phyloP scores from a whole-genome alignment of 1,140 invertebrate genomes.

The Cryptotermes secundus region DNA sequence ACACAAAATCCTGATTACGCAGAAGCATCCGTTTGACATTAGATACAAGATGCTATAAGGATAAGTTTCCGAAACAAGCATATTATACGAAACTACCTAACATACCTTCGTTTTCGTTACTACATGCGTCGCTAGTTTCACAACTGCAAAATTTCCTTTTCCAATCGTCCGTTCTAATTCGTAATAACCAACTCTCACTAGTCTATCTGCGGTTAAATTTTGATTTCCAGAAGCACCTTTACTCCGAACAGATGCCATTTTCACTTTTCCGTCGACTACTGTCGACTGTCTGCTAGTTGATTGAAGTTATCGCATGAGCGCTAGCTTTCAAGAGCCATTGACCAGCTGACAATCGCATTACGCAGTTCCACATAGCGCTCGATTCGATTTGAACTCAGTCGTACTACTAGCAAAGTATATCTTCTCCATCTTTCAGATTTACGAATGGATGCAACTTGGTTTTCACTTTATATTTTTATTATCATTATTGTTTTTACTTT shows the following conservation, averaged over 20 bases:
- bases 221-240: constrained; percentile 48
- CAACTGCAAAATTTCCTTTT: constrained; percentile 98
- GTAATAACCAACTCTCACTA: constrained; percentile 94
- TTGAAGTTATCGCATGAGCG: neutral
- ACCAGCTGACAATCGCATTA: neutral
- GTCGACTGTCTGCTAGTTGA: constrained; percentile 29
- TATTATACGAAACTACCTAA: neutral
- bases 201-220: constrained; percentile 63
- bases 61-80: neutral
- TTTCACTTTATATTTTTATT: too few species aligned
- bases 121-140: constrained; percentile 95
- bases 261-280: constrained; percentile 36
- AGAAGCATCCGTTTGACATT: neutral
- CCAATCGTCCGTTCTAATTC: constrained; percentile 95
- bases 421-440: too few species aligned
- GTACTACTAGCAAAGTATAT: too few species aligned
- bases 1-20: neutral
- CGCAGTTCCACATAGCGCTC: neutral
- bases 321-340: neutral
- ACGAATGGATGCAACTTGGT: too few species aligned
- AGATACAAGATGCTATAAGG: neutral
- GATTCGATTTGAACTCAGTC: neutral
- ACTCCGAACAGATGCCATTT: constrained; percentile 54
- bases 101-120: constrained; percentile 97
- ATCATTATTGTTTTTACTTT: too few species aligned